A percentile compares a stretch with the other conserved stretches of the same genome.
Conservation (phyloP, 2,113 vertebrate genomes). For the Poeciliopsis prolifica region DNA sequence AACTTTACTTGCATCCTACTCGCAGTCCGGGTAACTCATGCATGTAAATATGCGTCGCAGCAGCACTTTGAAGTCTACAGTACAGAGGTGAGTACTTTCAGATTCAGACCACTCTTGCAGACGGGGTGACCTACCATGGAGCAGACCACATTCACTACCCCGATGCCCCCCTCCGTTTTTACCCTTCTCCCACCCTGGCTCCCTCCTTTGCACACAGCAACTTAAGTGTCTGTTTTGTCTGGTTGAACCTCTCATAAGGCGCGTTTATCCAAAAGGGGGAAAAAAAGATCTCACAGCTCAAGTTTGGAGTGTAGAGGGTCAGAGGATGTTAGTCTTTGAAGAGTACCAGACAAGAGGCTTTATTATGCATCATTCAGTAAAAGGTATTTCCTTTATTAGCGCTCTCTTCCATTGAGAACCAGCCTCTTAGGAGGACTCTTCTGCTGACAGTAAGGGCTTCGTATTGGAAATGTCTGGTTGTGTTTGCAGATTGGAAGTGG, state of each 20-base stretch:
- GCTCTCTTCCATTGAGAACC: constrained; percentile 77
- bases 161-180: constrained; percentile 37
- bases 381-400: constrained; percentile 85
- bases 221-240: constrained; percentile 95
- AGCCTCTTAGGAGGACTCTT: constrained; percentile 77
- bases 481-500: constrained; percentile 45
- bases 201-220: constrained; percentile 70
- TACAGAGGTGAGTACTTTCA: constrained; percentile 56
- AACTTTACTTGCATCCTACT: constrained; percentile 4
- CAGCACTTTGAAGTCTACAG: constrained; percentile 55
- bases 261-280: constrained; percentile 78
- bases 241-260: constrained; percentile 75
- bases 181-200: constrained; percentile 48
- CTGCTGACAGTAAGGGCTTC: constrained; percentile 66
- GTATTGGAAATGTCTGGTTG: constrained; percentile 65
- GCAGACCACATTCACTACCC: constrained; percentile 71
- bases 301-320: constrained; percentile 84
- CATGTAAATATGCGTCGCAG: constrained; percentile 51
- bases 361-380: constrained; percentile 85
- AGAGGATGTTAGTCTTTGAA: constrained; percentile 89
- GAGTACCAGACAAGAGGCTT: constrained; percentile 78
- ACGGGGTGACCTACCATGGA: constrained; percentile 73
- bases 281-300: constrained; percentile 82
- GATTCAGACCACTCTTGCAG: constrained; percentile 62
- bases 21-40: constrained; percentile 23